A percentile compares a stretch with the other conserved stretches of the same genome.
phyloP scores from a whole-genome alignment of 1,140 invertebrate species.

The Neotoxoptera formosana region DNA sequence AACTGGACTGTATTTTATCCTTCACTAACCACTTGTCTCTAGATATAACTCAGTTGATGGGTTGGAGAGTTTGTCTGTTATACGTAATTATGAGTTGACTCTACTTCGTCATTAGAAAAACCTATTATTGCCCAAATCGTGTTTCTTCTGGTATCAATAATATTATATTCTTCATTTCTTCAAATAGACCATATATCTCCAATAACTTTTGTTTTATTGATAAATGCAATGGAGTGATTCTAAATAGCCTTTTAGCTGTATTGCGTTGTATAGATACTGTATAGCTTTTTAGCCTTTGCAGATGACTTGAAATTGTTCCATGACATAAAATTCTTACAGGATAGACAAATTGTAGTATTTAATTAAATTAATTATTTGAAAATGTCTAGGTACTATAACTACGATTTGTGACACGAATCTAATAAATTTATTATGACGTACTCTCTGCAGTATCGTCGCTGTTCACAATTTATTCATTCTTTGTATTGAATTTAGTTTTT shows the following conservation, averaged over 20 bases:
- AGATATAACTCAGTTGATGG: neutral
- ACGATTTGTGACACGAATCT: neutral
- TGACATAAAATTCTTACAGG: neutral
- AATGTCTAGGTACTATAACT: neutral
- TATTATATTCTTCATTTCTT: neutral
- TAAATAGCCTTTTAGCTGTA: neutral
- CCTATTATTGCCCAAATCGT: neutral
- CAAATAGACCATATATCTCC: neutral
- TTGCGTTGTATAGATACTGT: neutral
- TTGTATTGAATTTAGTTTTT: no score
- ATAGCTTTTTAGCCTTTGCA: neutral
- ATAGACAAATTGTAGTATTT: neutral
- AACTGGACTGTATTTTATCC: neutral
- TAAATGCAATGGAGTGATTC: neutral
- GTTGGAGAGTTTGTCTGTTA: neutral
- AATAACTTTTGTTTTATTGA: neutral
- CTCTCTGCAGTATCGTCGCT: neutral
- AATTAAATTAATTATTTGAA: neutral
- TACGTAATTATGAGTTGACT: no score
- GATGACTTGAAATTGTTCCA: neutral
- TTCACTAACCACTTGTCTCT: neutral
- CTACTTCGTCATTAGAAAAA: neutral
- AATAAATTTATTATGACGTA: no score
- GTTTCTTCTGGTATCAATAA: neutral
- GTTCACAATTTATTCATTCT: no score